Base-by-base conservation (phyloP, 2,113 vertebrate species). In the Nettapus auritus region DNA sequence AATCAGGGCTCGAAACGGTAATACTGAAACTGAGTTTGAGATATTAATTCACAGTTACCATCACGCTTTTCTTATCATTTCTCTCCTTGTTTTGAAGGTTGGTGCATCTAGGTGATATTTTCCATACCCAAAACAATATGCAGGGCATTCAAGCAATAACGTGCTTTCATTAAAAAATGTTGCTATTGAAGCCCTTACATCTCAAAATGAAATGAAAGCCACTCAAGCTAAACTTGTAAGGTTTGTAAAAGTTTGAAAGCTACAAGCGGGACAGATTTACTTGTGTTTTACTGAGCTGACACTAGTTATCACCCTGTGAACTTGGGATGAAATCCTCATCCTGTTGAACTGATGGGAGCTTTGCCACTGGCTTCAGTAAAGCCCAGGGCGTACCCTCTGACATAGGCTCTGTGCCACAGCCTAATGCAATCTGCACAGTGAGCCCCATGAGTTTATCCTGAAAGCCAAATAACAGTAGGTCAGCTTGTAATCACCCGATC, bases 11-110 rank as follows among this genome's bases (percentile, higher is more conserved):
- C 86, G 9, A 34, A 91, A 63, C 88, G 90, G 78, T 22, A 29
- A 67, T 2, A 73, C 85, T 88, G 91, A 81, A 84, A 70, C 7
- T 8, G 64, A 83, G 36, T 59, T 55, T 7, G 42, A 73, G 79
- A 90, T 91, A 86, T 63, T 93, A 93, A 91, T 93, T 96, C 69
- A 78, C 88, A 68, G 91, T 60, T 62, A 83, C 38, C 64, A 12
- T 64, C 44, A 48, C 1, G 0, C 8, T 81, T 90, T 93, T 86
- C 93, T 52, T 83, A 81, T 53, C 64, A 40, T 60, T 90, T 56
- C 79, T 93, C 82, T 82, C 17, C 53, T 74, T 90, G 88, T 88
- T 86, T 55, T 86, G 85, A 96, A 96, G 92, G 95, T 90, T 92
- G 81, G 52, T 16, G 48, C 68, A 68, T 57, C 56, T 34, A 78